phyloP scores from a whole-genome alignment of 2,888 invertebrate genomes.

The Lampropteryx suffumata region DNA sequence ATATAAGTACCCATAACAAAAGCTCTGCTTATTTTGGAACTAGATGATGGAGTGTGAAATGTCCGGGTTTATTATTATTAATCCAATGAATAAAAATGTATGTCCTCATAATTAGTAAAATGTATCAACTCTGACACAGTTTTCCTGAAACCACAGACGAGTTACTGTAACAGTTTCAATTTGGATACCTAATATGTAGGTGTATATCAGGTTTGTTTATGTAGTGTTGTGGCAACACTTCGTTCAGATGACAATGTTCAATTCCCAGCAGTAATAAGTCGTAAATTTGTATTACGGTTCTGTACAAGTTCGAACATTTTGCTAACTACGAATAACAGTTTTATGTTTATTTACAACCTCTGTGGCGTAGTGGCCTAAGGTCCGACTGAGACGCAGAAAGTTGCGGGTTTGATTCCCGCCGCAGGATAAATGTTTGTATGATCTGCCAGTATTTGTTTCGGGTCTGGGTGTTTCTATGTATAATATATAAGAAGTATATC shows the following conservation, averaged over 20 bases:
- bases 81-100: too few species aligned
- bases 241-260: constrained; percentile 51
- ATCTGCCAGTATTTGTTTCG: too few species aligned
- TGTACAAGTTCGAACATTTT: constrained; percentile 37
- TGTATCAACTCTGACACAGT: constrained; percentile 4
- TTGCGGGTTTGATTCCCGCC: too few species aligned
- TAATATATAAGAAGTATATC: too few species aligned
- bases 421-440: too few species aligned
- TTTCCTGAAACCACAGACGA: neutral
- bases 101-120: neutral
- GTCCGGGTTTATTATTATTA: too few species aligned
- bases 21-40: too few species aligned
- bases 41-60: too few species aligned
- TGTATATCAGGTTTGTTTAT: neutral
- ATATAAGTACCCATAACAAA: too few species aligned
- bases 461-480: too few species aligned
- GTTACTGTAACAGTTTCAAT: constrained; percentile 2
- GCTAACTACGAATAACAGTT: constrained; percentile 30
- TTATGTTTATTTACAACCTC: constrained; percentile 3
- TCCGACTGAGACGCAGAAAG: too few species aligned
- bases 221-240: constrained; percentile 35
- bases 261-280: constrained; percentile 60
- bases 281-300: constrained; percentile 59
- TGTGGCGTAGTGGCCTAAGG: too few species aligned
- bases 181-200: neutral